phyloP scores from a whole-genome alignment of 2,113 vertebrate genomes.

The Microcebus ravelobensis region DNA sequence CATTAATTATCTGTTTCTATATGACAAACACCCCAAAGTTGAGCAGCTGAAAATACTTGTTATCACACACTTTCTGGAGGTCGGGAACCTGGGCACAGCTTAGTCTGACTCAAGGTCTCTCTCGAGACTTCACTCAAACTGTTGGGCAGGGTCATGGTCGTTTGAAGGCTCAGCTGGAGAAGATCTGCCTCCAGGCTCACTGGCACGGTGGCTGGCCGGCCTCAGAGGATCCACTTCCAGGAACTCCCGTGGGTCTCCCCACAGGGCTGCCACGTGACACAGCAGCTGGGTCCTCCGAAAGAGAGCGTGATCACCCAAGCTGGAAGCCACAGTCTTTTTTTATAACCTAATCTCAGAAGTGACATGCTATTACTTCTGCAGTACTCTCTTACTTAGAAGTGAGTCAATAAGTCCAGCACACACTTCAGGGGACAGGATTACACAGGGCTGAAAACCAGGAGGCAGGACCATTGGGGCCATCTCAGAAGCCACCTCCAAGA shows the following conservation, averaged over 20 bases:
- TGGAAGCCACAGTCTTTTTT: background rate
- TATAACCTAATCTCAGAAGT: background rate
- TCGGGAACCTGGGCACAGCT: background rate
- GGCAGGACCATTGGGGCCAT: no score
- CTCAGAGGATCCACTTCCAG: background rate
- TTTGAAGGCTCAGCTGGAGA: background rate
- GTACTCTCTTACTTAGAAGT: background rate
- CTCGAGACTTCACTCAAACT: background rate
- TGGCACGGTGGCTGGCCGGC: rapidly evolving
- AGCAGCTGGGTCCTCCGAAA: background rate
- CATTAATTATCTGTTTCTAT: background rate
- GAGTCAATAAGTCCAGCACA: background rate
- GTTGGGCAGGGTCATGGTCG: background rate
- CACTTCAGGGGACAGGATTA: no score
- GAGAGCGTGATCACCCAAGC: background rate
- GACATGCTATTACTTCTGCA: background rate
- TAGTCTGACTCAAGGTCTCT: background rate
- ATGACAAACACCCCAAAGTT: background rate
- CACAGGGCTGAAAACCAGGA: background rate
- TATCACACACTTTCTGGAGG: background rate
- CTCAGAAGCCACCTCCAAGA: background rate
- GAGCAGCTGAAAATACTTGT: background rate
- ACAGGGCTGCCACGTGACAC: rapidly evolving
- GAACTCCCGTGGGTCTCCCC: rapidly evolving
- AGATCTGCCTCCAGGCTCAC: background rate